phyloP scores from a whole-genome alignment of 2,888 invertebrate genomes.

The Himalopsyche japonica region DNA sequence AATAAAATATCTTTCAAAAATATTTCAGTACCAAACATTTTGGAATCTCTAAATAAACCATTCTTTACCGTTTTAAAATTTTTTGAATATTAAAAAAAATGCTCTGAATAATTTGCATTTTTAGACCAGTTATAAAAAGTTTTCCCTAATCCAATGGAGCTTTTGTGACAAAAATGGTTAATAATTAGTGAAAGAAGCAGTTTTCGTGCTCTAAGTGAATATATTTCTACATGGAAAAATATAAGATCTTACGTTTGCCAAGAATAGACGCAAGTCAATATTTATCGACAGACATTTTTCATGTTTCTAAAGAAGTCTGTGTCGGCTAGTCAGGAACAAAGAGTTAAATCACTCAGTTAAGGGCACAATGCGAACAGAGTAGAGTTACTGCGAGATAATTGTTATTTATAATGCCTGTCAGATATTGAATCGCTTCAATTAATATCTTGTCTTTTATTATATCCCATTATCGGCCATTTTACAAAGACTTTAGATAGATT shows the following conservation, averaged over 20 bases:
- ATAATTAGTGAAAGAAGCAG: no score
- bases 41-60: no score
- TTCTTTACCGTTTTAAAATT: no score
- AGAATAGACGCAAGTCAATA: background rate
- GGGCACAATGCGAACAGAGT: background rate
- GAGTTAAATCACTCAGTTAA: background rate
- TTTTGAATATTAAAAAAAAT: no score
- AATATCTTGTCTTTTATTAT: background rate
- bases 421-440: background rate
- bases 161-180: no score
- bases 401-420: conserved; percentile 1
- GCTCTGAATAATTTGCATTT: no score
- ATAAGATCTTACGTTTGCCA: background rate
- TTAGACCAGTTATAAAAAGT: no score
- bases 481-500: no score
- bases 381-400: background rate
- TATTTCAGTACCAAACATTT: no score
- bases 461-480: background rate
- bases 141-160: no score
- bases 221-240: background rate
- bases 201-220: no score
- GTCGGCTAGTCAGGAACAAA: background rate
- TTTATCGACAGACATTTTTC: background rate
- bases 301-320: background rate
- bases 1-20: no score